phyloP scores from a whole-genome alignment of 2,888 invertebrate genomes.

The Plagodis pulveraria region DNA sequence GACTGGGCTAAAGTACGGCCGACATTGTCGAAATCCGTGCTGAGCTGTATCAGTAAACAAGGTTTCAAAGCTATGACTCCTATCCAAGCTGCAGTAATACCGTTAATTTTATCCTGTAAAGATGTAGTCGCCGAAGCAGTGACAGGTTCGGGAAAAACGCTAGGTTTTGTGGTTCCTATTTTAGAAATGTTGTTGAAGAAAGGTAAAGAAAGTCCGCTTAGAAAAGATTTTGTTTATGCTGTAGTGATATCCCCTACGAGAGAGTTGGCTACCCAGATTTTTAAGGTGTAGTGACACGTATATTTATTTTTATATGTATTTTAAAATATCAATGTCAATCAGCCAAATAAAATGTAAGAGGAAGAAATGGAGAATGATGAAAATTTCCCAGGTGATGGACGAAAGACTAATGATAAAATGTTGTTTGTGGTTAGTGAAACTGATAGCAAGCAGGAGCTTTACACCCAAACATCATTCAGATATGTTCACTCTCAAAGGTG shows the following conservation, averaged over 20 bases:
- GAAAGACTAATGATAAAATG: no score
- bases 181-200: conserved; percentile 91
- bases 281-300: conserved; percentile 85
- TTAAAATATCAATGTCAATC: background rate
- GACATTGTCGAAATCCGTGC: conserved; percentile 75
- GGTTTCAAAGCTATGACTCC: conserved; percentile 85
- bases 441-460: no score
- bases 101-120: conserved; percentile 93
- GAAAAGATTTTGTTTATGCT: conserved; percentile 92
- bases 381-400: no score
- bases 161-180: conserved; percentile 97
- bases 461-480: no score
- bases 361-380: no score
- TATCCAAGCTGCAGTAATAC: conserved; percentile 94
- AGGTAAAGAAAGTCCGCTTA: conserved; percentile 86
- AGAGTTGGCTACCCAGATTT: conserved; percentile 96
- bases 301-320: background rate
- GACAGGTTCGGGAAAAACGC: conserved; percentile 99
- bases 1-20: conserved; percentile 72
- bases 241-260: conserved; percentile 97
- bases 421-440: no score
- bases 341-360: no score
- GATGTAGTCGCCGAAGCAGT: conserved; percentile 99
- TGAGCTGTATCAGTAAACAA: conserved; percentile 80
- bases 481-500: no score